These are phyloP conservation scores for Melikaiella ostensackeni DNA, from an alignment of 2,888 invertebrate species.

Conservation along the genomic window DNA sequence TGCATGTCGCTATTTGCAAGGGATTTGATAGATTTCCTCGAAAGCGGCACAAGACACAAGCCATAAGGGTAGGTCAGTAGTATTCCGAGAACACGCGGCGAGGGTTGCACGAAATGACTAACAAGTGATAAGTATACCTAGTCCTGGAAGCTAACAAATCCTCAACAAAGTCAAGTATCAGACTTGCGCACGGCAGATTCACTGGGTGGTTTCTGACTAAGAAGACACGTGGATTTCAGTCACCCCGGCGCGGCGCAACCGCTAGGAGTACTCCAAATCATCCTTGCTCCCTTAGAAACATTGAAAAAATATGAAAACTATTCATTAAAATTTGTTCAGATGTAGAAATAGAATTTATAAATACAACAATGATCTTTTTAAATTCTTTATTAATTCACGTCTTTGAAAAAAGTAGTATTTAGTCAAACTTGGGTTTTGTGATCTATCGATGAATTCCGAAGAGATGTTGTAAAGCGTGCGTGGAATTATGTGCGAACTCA, in stretches of 20 bases:
- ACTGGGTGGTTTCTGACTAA: slow-evolving; percentile 46
- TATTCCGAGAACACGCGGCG: slow-evolving; percentile 23
- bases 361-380: neutral
- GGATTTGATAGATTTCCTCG: neutral
- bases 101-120: neutral
- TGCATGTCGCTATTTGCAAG: neutral
- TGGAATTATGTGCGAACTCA: slow-evolving; percentile 28
- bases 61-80: slow-evolving; percentile 51
- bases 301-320: neutral
- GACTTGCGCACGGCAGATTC: slow-evolving; percentile 65
- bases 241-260: slow-evolving; percentile 63
- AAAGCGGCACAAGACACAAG: slow-evolving; percentile 19
- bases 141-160: neutral
- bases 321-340: too few relatives aligned
- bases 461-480: neutral
- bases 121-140: neutral
- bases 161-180: slow-evolving; percentile 49
- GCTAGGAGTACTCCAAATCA: slow-evolving; percentile 55
- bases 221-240: slow-evolving; percentile 72
- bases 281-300: neutral
- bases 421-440: neutral
- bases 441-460: neutral
- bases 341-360: neutral
- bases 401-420: neutral
- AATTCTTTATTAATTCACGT: neutral